Evolutionary conservation across 2,797 vertebrate genomes (phyloP).

Genomic region (Benthosema pterotum): DNA sequence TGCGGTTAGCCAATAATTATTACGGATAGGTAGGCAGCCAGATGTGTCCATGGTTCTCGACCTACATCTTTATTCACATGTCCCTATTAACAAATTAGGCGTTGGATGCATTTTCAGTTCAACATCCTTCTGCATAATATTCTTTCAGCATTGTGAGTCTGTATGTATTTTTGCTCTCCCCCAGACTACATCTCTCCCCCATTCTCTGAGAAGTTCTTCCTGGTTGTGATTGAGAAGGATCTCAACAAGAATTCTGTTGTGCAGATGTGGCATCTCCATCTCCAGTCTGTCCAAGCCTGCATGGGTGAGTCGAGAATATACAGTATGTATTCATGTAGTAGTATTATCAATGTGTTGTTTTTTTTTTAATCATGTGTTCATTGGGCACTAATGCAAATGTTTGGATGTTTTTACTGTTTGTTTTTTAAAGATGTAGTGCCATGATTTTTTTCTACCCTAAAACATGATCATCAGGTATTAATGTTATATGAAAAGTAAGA

Average conservation of each 20-base stretch:
- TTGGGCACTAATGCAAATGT: background rate
- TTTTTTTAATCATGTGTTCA: background rate
- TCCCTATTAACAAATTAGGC: background rate
- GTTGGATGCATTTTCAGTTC: constrained; percentile 1
- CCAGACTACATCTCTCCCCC: constrained; percentile 90
- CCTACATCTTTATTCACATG: too few species aligned
- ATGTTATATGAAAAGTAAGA: too few species aligned
- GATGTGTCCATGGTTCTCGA: too few species aligned
- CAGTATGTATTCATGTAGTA: background rate
- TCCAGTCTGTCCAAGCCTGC: constrained; percentile 94
- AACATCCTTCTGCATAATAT: background rate
- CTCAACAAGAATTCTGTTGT: constrained; percentile 87
- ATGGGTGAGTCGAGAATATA: constrained; percentile 82
- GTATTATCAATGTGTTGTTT: background rate
- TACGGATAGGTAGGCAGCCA: too few species aligned
- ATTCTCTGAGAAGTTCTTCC: constrained; percentile 98
- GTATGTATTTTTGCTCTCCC: constrained; percentile 3
- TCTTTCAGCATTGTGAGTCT: background rate
- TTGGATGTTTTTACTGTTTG: background rate
- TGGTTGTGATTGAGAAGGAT: constrained; percentile 97
- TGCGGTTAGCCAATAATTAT: too few species aligned
- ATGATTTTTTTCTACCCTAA: too few species aligned
- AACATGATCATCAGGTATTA: too few species aligned
- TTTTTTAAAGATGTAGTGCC: too few species aligned
- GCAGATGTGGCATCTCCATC: constrained; percentile 98